Conservation (phyloP, 2,888 invertebrate species). For the Eumerus sabulonum region DNA sequence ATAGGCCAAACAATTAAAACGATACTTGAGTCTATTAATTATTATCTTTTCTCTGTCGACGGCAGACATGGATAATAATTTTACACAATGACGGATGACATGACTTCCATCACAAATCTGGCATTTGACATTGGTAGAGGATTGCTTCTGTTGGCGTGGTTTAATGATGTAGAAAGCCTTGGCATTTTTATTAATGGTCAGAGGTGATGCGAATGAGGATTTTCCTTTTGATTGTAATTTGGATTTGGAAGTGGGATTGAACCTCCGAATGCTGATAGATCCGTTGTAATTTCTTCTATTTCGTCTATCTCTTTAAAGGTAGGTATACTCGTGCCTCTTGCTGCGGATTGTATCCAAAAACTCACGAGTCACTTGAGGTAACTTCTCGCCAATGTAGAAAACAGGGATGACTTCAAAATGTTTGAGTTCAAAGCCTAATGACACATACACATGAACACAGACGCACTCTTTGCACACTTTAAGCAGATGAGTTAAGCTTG, state of each 20-base stretch:
- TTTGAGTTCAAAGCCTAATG: background rate
- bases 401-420: slow-evolving; percentile 1
- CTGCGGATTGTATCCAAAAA: no score
- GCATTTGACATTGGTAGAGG: no score
- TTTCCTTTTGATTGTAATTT: no score
- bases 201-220: no score
- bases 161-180: no score
- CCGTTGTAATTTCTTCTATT: no score
- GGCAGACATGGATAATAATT: slow-evolving; percentile 1
- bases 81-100: slow-evolving; percentile 1
- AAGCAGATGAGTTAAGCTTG: slow-evolving; percentile 4
- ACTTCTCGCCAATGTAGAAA: background rate
- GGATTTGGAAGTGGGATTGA: background rate
- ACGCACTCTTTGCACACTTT: slow-evolving; percentile 19
- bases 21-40: background rate
- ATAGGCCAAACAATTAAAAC: slow-evolving; percentile 4
- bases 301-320: no score
- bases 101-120: background rate
- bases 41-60: background rate
- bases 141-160: no score
- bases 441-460: background rate
- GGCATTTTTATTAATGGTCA: no score
- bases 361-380: background rate
- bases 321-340: no score
- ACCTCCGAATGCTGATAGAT: no score